phyloP scores from a whole-genome alignment of 2,797 vertebrate species.

The Nyctibius grandis region DNA sequence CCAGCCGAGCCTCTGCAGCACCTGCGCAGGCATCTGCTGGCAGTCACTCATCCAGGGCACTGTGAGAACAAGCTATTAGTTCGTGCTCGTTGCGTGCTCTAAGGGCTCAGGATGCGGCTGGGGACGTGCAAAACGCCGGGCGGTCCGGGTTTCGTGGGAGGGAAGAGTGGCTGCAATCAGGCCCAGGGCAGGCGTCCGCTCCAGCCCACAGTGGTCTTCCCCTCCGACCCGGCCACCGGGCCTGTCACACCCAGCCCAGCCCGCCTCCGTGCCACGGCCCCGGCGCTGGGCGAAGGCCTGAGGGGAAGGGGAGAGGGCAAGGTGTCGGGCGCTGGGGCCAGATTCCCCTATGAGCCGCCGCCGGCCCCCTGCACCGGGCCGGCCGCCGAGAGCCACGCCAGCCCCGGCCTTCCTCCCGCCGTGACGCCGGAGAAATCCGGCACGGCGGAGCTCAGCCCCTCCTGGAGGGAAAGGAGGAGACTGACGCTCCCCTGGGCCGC shows the following conservation, averaged over 20 bases:
- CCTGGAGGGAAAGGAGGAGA: background rate
- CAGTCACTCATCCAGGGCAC: background rate
- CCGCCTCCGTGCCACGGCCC: background rate
- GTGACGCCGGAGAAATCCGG: background rate
- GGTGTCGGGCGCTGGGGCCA: accelerated
- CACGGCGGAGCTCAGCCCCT: background rate
- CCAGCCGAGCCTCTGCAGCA: background rate
- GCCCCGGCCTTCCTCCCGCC: background rate
- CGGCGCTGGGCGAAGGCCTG: background rate
- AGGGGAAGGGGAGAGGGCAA: no score
- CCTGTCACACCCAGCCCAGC: background rate
- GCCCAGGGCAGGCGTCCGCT: background rate
- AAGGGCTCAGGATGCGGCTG: no score
- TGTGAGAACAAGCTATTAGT: accelerated
- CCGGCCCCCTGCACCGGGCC: background rate
- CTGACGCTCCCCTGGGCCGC: accelerated
- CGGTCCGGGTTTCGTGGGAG: background rate
- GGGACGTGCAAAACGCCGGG: background rate
- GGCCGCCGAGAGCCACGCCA: background rate
- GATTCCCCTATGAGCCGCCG: accelerated
- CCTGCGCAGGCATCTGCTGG: background rate
- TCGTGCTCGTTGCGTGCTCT: background rate
- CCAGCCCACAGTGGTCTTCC: no score
- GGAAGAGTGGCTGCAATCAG: accelerated
- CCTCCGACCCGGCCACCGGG: background rate